These are phyloP conservation scores for Mastigias papua DNA, from an alignment of 30 jellyfish, hydroid and myxozoan species.

Conservation along the genomic window DNA sequence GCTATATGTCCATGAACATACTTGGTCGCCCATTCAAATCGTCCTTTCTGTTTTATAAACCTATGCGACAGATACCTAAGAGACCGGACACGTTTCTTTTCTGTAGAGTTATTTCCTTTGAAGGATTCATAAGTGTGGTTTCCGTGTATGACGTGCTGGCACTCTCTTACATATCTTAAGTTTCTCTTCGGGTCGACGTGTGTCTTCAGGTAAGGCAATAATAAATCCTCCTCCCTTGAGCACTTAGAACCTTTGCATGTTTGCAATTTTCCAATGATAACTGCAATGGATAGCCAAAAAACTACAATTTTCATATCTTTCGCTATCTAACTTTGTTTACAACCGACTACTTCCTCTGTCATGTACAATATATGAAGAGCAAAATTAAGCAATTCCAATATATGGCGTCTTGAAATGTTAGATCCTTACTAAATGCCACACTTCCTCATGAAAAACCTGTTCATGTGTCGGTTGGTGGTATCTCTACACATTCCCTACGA, in stretches of 20 bases:
- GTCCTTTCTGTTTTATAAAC: neutral
- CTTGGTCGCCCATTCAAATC: neutral
- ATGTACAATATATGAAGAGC: too few relatives aligned
- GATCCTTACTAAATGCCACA: too few relatives aligned
- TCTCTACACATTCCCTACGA: too few relatives aligned
- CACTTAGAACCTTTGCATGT: neutral
- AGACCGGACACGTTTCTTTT: neutral
- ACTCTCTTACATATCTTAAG: constrained; percentile 78
- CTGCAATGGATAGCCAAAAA: neutral
- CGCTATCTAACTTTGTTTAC: neutral
- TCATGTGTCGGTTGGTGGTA: too few relatives aligned
- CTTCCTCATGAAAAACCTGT: too few relatives aligned
- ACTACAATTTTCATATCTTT: neutral
- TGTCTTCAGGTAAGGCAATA: constrained; percentile 59
- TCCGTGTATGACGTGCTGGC: constrained; percentile 81
- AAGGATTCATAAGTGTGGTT: constrained; percentile 61
- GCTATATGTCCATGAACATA: constrained; percentile 77
- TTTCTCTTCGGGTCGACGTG: constrained; percentile 70
- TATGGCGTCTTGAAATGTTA: too few relatives aligned
- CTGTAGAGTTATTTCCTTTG: neutral
- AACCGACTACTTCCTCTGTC: too few relatives aligned
- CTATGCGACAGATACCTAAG: constrained; percentile 14
- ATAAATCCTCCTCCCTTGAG: constrained; percentile 15
- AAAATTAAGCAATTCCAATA: too few relatives aligned
- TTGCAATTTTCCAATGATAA: neutral